Evolutionary conservation across 2,888 invertebrate species (phyloP), one percentile per base, ranked within the genome.

Genomic region (Nomada ferruginata): DNA sequence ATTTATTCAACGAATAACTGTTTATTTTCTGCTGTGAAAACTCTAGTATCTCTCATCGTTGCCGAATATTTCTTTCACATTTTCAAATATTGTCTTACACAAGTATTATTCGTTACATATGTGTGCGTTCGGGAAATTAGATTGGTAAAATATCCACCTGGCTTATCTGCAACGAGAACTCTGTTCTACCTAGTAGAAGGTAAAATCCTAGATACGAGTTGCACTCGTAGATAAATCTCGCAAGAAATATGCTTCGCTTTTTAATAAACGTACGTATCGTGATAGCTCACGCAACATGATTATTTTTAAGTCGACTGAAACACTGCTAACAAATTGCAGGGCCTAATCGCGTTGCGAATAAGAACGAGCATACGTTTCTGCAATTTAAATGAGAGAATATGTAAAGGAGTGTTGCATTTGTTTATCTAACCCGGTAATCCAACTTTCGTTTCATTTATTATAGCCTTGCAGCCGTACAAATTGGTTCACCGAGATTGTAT

Each of bases 151-250:
- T 57, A 57, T 63, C n/a, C 29, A 9, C 2, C 55, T 18, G 44
- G 0, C 55, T 63, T 63, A 77, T 73, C 55, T 36, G 20, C 11
- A 60, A 53, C 61, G 66, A 73, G 55, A 66, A 18, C 52, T 53
- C 26, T 1, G 47, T 20, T 71, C 42, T 61, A 20, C 44, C 29
- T 23, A 55, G 42, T 20, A 15, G 10, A 13, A 63, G 29, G 42
- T 55, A n/a, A 44, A 63, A 68, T 61, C 63, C 36, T 9, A 26
- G 55, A 20, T 42, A n/a, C 42, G 20, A 20, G 26, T 7, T 50
- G 29, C 15, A 23, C 20, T 44, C 2, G 20, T 52, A 29, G 23
- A 52, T 23, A 60, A 71, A 29, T 52, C 52, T 63, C 26, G 3
- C 23, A n/a, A 36, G 13, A 57, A 55, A 36, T 47, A 44, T 52